Base-by-base conservation (phyloP, 2,113 vertebrate genomes). In the Callocephalon fimbriatum region DNA sequence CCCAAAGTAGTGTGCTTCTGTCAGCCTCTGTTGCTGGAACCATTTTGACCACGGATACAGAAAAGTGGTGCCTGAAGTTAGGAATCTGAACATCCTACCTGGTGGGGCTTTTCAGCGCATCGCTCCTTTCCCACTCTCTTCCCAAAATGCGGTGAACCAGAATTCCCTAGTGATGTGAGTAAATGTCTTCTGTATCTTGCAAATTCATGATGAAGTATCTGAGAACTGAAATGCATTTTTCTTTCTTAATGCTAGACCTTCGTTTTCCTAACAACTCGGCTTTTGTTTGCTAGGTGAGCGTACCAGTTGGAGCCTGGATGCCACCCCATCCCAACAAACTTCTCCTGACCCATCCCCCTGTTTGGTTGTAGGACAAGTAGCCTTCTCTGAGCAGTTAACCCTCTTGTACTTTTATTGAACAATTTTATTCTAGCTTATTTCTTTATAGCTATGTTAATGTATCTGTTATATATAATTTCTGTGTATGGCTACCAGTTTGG, bases 51-150 rank as follows among this genome's bases (percentile, higher is more conserved):
- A 44, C 3, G 12, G 58, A 53, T 78, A 61, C 22, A 50, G 81
- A 58, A 82, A 88, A 93, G 37, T 12, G 70, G 8, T 95, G 90
- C 93, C 93, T 94, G 58, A 91, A 96, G 91, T 94, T 86, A 91
- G 71, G 66, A 77, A 81, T 56, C 47, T 62, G 68, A 83, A 45
- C 4, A 1, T 50, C 76, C 73, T 59, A 17, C 65, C 44, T 72
- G 56, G 27, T 72, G 27, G 20, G 20, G 40, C 58, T 93, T 23
- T 62, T 62, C 1, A 79, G 58, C 1, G 0, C 66, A 6, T 50
- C 0, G 0, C 32, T 84, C 1, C 47, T 93, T 94, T 95, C 48
- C 67, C 27, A 10, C 19, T 61, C 25, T 54, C 73, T 91, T 78
- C 51, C 59, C 50, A 48, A 91, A 95, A 44, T 9, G 10, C 37